Percentiles rank a stretch among this genome's conserved stretches.
Evolutionary conservation across 1,140 invertebrate species (phyloP).

Genomic region (Cyclina sinensis): DNA sequence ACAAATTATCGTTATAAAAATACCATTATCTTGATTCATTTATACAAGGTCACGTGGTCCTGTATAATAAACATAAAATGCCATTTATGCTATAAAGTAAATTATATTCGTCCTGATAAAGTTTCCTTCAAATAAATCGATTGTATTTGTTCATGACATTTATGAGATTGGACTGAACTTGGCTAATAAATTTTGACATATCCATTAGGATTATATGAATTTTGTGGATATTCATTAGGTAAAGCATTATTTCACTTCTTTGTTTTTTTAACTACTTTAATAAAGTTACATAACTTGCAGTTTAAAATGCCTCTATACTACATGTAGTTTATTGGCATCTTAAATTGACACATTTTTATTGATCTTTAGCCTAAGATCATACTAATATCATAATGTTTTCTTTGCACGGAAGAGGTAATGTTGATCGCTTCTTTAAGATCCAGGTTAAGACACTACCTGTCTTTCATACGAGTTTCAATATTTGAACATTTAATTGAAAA

Average conservation of each 20-base stretch:
- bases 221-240: constrained; percentile 27
- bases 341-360: background rate
- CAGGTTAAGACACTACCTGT: no score
- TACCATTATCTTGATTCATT: constrained; percentile 61
- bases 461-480: no score
- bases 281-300: no score
- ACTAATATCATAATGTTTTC: no score
- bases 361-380: no score
- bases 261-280: background rate
- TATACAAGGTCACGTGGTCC: constrained; percentile 53
- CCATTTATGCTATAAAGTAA: constrained; percentile 70
- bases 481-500: no score
- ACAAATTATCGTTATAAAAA: constrained; percentile 68
- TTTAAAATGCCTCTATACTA: no score
- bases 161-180: constrained; percentile 22
- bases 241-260: background rate
- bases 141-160: constrained; percentile 52
- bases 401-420: no score
- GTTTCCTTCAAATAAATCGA: constrained; percentile 59
- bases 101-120: constrained; percentile 68
- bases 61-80: constrained; percentile 69
- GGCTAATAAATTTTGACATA: constrained; percentile 32
- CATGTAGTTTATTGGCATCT: background rate
- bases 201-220: constrained; percentile 34
- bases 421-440: no score